These are phyloP conservation scores for Hepsetus odoe DNA, from an alignment of 2,113 vertebrate genomes.

Conservation along the genomic window DNA sequence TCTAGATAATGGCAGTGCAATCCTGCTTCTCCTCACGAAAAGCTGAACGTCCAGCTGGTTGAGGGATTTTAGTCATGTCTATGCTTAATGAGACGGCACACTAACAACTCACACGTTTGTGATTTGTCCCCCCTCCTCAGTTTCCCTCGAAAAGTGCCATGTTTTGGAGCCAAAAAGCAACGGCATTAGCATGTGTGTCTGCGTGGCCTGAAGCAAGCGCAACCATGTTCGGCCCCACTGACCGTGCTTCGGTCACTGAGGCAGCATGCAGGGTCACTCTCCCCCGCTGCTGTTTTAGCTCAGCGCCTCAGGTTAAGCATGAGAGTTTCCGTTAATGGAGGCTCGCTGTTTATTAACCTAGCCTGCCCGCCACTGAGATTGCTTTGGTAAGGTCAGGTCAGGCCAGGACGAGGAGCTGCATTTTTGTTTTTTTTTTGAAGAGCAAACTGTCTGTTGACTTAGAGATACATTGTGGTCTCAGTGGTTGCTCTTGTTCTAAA, in stretches of 20 bases:
- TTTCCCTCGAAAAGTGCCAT: conserved; percentile 33
- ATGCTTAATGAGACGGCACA: conserved; percentile 21
- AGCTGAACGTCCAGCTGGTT: background rate
- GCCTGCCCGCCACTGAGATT: conserved; percentile 37
- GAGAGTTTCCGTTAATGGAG: conserved; percentile 52
- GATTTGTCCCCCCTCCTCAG: conserved; percentile 31
- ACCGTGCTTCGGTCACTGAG: conserved; percentile 24
- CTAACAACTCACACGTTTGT: conserved; percentile 26
- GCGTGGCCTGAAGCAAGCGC: conserved; percentile 44
- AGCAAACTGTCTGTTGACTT: conserved; percentile 19
- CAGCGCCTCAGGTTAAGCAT: conserved; percentile 61
- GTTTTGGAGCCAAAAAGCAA: conserved; percentile 50
- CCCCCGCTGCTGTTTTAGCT: conserved; percentile 57
- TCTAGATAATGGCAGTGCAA: background rate
- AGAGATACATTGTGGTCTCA: conserved; percentile 1
- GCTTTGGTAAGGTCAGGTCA: conserved; percentile 43
- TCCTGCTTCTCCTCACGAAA: background rate
- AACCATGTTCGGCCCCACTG: conserved; percentile 44
- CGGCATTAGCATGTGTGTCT: conserved; percentile 35
- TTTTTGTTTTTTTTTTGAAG: conserved; percentile 37
- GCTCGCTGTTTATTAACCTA: conserved; percentile 65
- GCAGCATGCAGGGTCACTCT: conserved; percentile 55
- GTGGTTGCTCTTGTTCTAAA: conserved; percentile 7
- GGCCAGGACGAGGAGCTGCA: conserved; percentile 27
- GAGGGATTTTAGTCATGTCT: background rate